These are phyloP conservation scores for Halcyon smyrnensis DNA, from an alignment of 2,797 vertebrate genomes.

Conservation along the genomic window DNA sequence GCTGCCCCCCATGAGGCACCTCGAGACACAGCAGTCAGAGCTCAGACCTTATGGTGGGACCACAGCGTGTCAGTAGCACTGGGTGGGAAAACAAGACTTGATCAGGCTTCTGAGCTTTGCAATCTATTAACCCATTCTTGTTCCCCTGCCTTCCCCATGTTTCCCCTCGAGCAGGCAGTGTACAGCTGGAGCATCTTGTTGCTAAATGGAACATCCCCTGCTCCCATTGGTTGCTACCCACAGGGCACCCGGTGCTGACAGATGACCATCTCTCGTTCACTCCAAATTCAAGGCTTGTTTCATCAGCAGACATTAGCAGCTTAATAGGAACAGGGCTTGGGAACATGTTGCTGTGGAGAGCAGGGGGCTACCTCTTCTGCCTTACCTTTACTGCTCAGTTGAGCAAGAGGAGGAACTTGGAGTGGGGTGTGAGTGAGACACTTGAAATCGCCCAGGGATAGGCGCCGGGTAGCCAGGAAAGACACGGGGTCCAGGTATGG, in stretches of 20 bases:
- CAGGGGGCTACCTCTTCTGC: fast-evolving
- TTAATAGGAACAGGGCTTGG: not conserved
- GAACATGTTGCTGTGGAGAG: not conserved
- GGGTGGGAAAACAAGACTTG: not conserved
- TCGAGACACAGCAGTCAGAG: too few relatives aligned
- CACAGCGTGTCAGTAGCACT: fast-evolving
- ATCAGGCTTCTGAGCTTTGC: not conserved
- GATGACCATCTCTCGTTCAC: not conserved
- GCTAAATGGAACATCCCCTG: not conserved
- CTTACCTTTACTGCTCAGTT: fast-evolving
- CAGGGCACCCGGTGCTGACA: not conserved
- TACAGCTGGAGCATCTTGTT: not conserved
- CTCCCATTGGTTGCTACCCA: not conserved
- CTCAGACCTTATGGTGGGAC: fast-evolving
- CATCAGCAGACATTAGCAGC: slow-evolving; percentile 38
- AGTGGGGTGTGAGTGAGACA: fast-evolving
- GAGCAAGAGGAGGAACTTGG: not conserved
- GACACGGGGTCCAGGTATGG: fast-evolving
- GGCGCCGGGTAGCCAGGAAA: not conserved
- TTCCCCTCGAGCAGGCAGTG: too few relatives aligned
- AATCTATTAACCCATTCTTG: not conserved
- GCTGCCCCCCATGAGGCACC: not conserved
- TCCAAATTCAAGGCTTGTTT: slow-evolving; percentile 50
- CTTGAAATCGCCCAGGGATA: not conserved
- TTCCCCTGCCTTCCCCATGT: too few relatives aligned